phyloP scores from a whole-genome alignment of 2,797 vertebrate species.

The Phoxinus dragarum region DNA sequence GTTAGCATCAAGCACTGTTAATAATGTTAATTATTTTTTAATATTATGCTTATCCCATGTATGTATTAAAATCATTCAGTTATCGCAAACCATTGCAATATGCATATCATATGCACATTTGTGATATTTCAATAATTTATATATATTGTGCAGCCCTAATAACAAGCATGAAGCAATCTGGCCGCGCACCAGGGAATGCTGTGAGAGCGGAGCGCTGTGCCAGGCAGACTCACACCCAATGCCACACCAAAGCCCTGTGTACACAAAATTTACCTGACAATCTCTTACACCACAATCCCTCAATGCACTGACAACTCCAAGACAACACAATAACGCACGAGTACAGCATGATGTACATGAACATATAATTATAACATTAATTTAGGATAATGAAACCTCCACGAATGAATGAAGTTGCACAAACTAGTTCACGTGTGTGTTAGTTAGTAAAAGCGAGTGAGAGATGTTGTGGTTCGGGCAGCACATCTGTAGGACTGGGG shows the following conservation, averaged over 20 bases:
- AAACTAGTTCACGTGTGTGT: constrained; percentile 1
- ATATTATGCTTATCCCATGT: background rate
- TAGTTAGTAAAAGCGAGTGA: background rate
- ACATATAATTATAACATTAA: background rate
- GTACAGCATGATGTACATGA: background rate
- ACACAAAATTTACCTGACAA: background rate
- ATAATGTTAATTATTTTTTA: background rate
- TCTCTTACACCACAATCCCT: background rate
- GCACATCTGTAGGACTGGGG: constrained; percentile 80
- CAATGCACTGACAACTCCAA: background rate
- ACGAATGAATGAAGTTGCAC: background rate
- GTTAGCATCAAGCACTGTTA: too few relatives aligned
- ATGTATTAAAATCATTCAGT: background rate
- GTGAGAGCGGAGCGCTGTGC: constrained; percentile 59
- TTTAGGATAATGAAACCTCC: background rate
- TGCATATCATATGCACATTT: background rate
- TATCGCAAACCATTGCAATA: background rate
- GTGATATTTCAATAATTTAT: background rate
- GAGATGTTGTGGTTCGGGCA: constrained; percentile 63
- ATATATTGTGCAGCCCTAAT: background rate
- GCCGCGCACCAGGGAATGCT: constrained; percentile 76
- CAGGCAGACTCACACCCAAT: constrained; percentile 56
- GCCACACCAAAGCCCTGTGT: constrained; percentile 2
- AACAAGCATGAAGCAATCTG: constrained; percentile 80
- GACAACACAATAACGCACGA: background rate